Percentiles rank a stretch among this genome's conserved stretches.
phyloP scores from a whole-genome alignment of 2,797 vertebrate genomes.

The Choloepus didactylus region DNA sequence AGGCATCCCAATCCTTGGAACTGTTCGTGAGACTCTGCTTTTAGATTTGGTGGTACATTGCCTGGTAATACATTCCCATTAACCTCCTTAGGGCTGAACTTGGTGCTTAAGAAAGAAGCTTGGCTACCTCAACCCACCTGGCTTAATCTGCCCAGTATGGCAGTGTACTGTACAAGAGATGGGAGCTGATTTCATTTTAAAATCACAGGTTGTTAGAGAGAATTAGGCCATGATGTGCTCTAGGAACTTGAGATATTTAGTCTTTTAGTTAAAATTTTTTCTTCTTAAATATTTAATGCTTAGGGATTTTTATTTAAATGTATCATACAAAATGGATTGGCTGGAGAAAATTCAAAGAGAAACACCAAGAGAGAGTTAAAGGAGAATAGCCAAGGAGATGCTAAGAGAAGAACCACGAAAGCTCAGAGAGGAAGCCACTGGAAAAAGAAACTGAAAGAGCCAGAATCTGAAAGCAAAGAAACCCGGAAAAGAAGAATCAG shows the following conservation, averaged over 20 bases:
- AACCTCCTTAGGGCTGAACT: not conserved
- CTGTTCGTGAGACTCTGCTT: not conserved
- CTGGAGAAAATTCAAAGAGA: no score
- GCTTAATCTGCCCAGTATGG: not conserved
- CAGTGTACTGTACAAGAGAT: not conserved
- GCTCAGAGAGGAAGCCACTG: no score
- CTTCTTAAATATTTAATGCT: constrained; percentile 79
- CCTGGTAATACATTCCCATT: not conserved
- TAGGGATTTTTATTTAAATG: constrained; percentile 63
- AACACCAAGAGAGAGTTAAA: no score
- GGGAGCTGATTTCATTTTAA: constrained; percentile 66
- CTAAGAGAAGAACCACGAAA: no score
- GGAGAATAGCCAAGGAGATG: no score
- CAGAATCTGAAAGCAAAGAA: no score
- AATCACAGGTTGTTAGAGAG: constrained; percentile 63
- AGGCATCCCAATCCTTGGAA: not conserved
- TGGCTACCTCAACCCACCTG: not conserved
- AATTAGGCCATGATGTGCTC: constrained; percentile 60
- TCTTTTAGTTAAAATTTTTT: constrained; percentile 75
- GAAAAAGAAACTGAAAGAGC: no score
- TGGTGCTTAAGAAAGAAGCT: constrained; percentile 17
- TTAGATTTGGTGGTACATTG: not conserved
- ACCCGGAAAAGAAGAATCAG: no score
- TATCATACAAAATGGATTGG: not conserved
- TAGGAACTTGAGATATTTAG: constrained; percentile 67